phyloP scores from a whole-genome alignment of 2,888 invertebrate species.

The Melieria picta region DNA sequence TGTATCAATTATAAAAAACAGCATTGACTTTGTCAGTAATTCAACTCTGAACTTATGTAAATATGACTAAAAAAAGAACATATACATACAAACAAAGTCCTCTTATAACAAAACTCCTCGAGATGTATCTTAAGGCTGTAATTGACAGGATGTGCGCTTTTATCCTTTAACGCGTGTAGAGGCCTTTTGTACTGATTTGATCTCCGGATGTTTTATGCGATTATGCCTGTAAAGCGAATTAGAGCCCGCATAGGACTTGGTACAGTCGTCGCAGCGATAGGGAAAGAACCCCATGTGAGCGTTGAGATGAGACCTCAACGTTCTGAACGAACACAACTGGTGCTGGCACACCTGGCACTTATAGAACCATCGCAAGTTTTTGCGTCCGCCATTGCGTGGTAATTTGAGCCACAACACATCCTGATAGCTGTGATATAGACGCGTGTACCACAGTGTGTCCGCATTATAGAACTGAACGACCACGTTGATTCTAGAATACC shows the following conservation, averaged over 20 bases:
- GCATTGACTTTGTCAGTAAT: too few species aligned
- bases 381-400: slow-evolving; percentile 9
- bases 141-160: too few species aligned
- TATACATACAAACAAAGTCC: too few species aligned
- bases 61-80: too few species aligned
- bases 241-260: slow-evolving; percentile 27
- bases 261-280: slow-evolving; percentile 27
- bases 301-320: slow-evolving; percentile 31
- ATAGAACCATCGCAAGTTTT: slow-evolving; percentile 21
- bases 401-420: slow-evolving; percentile 26
- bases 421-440: slow-evolving; percentile 29
- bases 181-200: too few species aligned
- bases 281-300: slow-evolving; percentile 30
- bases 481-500: slow-evolving; percentile 24
- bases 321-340: slow-evolving; percentile 3
- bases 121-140: too few species aligned
- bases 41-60: too few species aligned
- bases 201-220: slow-evolving; percentile 8
- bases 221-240: slow-evolving; percentile 11
- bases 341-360: slow-evolving; percentile 25
- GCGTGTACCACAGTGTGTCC: slow-evolving; percentile 27
- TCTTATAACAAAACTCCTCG: too few species aligned
- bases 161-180: too few species aligned
- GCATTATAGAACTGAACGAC: slow-evolving; percentile 31
- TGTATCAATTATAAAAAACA: too few species aligned